Evolutionary conservation across 2,113 vertebrate genomes (phyloP).

Genomic region (Mirza zaza): DNA sequence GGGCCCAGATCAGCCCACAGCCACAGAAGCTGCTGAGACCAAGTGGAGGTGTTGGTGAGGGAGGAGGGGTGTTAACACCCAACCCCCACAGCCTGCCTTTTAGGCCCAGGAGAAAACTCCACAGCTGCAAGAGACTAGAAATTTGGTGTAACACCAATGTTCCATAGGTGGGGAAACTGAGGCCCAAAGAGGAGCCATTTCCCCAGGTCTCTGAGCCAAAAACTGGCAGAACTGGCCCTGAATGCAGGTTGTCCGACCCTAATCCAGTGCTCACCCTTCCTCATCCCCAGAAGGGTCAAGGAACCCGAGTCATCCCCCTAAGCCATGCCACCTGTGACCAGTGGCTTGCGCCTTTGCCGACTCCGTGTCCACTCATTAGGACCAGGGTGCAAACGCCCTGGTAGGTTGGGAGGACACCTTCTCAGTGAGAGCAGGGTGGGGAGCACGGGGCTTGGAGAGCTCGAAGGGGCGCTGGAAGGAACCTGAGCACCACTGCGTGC

Average conservation of each 20-base stretch:
- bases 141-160: rapidly evolving
- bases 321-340: background rate
- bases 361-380: background rate
- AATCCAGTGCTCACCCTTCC: background rate
- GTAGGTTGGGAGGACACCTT: background rate
- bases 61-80: background rate
- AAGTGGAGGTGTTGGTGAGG: rapidly evolving
- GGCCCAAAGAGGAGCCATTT: background rate
- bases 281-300: background rate
- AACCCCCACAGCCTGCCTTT: background rate
- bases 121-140: background rate
- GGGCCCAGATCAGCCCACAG: background rate
- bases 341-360: background rate
- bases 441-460: background rate
- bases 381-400: background rate
- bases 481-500: background rate
- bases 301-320: rapidly evolving
- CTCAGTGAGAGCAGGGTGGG: too few species aligned
- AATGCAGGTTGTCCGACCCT: background rate
- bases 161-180: background rate
- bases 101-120: background rate
- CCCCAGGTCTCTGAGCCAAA: background rate
- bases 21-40: background rate
- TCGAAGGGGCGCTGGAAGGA: background rate
- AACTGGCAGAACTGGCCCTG: background rate